Base-by-base conservation (phyloP, 2,888 invertebrate species). In the Caradrina clavipalpis region DNA sequence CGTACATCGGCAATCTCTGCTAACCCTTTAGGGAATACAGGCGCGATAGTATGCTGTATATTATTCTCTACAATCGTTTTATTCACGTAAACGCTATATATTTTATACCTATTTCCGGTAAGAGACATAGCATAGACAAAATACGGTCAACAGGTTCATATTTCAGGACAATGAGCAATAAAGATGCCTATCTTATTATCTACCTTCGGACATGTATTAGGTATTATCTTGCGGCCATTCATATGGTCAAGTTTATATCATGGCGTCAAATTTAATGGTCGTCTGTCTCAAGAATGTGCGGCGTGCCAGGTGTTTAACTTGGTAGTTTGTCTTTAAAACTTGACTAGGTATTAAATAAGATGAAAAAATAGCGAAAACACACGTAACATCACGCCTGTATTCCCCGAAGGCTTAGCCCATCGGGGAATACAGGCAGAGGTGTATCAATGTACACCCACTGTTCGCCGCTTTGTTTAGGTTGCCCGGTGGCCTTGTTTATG, bases 111-210 rank as follows among this genome's bases (percentile, higher is more conserved):
- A 26, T 26, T 26, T 26, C 2, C 4, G 26, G 26, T 26, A 26
- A 26, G 26, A 4, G 26, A 26, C 8, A 35, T 19, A 49, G 19
- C 49, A 19, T 26, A 21, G 2, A n/a, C 19, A 10, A 4, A n/a
- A 13, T 19, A 39, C 10, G 0, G 0, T n/a, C 11, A 22, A 8
- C 35, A 0, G 17, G 45, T 56, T 53, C n/a, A 49, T 66, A 17
- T 61, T 65, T 47, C 21, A 59, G 21, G 1, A 76, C 77, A 80
- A 70, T 66, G 56, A 47, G 56, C 35, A 61, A 65, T 77, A 60
- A 68, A 15, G 13, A 42, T 42, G 7, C 42, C 6, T 7, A 31
- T 31, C 31, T 31, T 11, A 35, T 15, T 17, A 42, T n/a, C 2
- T 19, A 45, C 17, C 45, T 45, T 45, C 17, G 17, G 15, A 17